Evolutionary conservation across 2,113 vertebrate species (phyloP).

Genomic region (Indri indri): DNA sequence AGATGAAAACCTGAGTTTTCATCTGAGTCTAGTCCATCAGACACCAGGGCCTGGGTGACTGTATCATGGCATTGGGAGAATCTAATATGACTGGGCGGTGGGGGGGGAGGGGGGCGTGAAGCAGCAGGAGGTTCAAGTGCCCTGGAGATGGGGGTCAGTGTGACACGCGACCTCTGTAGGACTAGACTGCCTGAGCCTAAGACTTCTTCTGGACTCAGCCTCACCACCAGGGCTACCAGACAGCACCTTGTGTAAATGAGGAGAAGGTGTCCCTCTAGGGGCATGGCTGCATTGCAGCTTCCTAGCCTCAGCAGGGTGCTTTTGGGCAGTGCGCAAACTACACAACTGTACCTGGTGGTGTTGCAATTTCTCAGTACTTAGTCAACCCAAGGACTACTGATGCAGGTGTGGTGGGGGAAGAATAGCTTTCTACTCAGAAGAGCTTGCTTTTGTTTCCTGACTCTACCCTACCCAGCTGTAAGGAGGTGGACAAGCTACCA

Average conservation of each 20-base stretch:
- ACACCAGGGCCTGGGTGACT: neutral
- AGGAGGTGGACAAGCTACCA: neutral
- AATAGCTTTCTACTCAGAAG: neutral
- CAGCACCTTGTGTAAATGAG: neutral
- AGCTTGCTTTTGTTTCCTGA: neutral
- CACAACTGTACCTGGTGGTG: neutral
- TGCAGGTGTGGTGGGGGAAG: neutral
- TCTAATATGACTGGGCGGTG: too few relatives aligned
- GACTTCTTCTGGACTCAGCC: neutral
- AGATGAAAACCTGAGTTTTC: neutral
- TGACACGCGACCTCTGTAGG: neutral
- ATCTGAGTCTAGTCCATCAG: neutral
- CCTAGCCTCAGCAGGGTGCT: neutral
- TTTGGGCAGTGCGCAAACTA: neutral
- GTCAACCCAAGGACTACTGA: neutral
- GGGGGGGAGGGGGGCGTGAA: neutral
- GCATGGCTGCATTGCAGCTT: neutral
- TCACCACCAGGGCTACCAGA: neutral
- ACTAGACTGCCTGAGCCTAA: neutral
- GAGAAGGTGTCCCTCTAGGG: neutral
- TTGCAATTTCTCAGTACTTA: neutral
- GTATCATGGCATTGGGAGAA: neutral
- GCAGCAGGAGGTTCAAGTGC: neutral
- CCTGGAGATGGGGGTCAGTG: neutral
- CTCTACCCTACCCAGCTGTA: neutral